phyloP scores from a whole-genome alignment of 2,113 vertebrate genomes.

The Myocastor coypus region DNA sequence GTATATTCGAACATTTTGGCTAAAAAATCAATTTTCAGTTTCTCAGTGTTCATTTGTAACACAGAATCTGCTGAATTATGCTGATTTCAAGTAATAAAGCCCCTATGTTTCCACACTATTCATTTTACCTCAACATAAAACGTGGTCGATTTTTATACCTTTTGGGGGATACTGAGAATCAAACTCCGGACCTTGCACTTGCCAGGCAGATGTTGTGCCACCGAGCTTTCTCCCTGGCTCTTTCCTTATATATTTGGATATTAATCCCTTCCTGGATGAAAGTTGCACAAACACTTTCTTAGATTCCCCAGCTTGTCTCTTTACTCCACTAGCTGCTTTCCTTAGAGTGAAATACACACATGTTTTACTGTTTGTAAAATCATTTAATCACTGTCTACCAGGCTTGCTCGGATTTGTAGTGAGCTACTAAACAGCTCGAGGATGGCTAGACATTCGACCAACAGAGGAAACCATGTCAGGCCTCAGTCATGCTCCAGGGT shows the following conservation, averaged over 20 bases:
- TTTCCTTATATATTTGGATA: no score
- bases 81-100: conserved; percentile 67
- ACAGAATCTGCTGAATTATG: conserved; percentile 61
- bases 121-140: conserved; percentile 67
- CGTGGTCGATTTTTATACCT: conserved; percentile 24
- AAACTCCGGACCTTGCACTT: not conserved
- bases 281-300: not conserved
- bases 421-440: not conserved
- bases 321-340: not conserved
- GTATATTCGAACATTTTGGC: conserved; percentile 47
- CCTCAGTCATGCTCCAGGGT: not conserved
- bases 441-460: not conserved
- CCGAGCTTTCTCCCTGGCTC: not conserved
- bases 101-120: not conserved
- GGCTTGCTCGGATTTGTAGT: no score
- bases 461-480: not conserved
- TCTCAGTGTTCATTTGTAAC: conserved; percentile 48
- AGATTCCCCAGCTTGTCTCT: not conserved
- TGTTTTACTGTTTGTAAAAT: not conserved
- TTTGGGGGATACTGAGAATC: not conserved
- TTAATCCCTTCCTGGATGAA: not conserved
- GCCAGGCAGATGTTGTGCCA: not conserved
- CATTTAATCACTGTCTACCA: not conserved
- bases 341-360: not conserved
- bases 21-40: conserved; percentile 66